Base-by-base conservation (phyloP, 2,113 vertebrate species). In the Camelus bactrianus region DNA sequence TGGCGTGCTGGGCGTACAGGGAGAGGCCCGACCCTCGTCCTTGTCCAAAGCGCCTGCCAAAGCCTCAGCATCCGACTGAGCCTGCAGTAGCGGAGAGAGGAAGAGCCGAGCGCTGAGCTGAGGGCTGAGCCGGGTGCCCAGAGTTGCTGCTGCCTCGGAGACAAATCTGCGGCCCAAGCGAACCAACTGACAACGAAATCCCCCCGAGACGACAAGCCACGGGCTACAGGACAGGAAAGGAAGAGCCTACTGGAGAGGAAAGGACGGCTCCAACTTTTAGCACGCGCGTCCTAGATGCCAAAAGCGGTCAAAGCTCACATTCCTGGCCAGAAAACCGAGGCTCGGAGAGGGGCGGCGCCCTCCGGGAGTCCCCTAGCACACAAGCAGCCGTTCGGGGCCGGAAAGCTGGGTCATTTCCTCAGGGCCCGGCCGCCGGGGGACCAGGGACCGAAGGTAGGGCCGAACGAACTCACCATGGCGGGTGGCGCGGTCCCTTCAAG, bases 1-100 rank as follows among this genome's bases (percentile, higher is more conserved):
- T 1, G 99, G 99, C 0, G 99, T 99, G 98, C 99, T 99, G n/a
- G 99, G 99, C 0, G 99, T 99, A 97, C 99, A 99, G 93, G 99
- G 98, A 1, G 99, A 99, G 77, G 99, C 99, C 97, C 98, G 99
- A n/a, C 99, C 98, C 94, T 99, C 99, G 92, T 99, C 99, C 98
- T 99, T 99, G 98, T 99, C 99, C 99, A 99, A 99, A 96, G 98
- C 91, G 19, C 98, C 98, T 93, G 99, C 97, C 98, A 99, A 99
- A 88, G 99, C 99, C 96, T 99, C 99, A 92, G 98, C 99, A 98
- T 99, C 99, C 82, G 99, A 99, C 96, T 99, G 99, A 97, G 99
- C 99, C 99, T 99, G 98, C 79, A 30, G 81, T n/a, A 50, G n/a
- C 72, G 79, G 48, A 60, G 46, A 73, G 16, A 60, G 52, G 64